Conservation (phyloP, 2,113 vertebrate species). For the Pteruthius melanotis region DNA sequence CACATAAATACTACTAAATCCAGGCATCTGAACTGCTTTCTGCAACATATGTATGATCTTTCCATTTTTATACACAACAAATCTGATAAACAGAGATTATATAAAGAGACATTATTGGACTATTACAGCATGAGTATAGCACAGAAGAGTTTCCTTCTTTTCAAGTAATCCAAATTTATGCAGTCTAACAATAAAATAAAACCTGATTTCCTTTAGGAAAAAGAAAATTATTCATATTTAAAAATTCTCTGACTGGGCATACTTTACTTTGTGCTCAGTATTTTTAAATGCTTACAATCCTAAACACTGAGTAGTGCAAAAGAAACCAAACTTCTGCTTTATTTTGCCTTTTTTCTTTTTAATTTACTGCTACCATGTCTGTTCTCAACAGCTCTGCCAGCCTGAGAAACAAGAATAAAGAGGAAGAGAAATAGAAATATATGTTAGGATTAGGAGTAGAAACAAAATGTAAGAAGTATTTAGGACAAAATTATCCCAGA, state of each 20-base stretch:
- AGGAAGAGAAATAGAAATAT: background rate
- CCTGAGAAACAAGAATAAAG: background rate
- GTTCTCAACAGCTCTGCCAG: background rate
- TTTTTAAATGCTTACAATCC: background rate
- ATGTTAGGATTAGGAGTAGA: background rate
- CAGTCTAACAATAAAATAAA: background rate
- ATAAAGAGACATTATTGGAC: background rate
- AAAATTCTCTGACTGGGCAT: background rate
- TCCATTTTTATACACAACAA: slow-evolving; percentile 53
- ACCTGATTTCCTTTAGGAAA: background rate
- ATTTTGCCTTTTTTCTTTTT: background rate
- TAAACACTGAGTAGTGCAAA: background rate
- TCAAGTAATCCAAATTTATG: background rate
- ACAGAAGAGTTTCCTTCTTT: slow-evolving; percentile 2
- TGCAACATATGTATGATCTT: slow-evolving; percentile 41
- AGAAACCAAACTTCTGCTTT: background rate
- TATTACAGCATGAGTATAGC: background rate
- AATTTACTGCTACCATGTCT: background rate
- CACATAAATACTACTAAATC: slow-evolving; percentile 55
- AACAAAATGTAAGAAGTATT: background rate
- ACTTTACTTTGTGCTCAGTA: background rate
- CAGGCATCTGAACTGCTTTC: slow-evolving; percentile 30
- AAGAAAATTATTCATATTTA: background rate
- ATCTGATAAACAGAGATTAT: slow-evolving; percentile 65
- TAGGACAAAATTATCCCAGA: background rate